Evolutionary conservation across 2,797 vertebrate species (phyloP).

Genomic region (Lates japonicus): DNA sequence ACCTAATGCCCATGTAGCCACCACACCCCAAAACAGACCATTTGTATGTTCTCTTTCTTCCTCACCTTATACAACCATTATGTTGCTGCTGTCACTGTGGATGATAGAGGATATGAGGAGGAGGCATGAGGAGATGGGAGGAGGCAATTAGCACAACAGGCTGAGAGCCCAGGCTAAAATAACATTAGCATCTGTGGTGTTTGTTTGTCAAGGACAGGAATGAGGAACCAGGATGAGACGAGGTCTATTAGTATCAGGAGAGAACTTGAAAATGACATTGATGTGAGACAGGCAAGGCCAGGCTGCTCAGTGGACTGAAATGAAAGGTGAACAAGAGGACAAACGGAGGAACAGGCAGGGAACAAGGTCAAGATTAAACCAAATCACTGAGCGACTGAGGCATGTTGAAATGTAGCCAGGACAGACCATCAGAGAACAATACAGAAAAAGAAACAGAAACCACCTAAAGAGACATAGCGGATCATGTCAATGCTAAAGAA

Average conservation of each 20-base stretch:
- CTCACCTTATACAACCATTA: slow-evolving; percentile 19
- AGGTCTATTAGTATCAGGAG: neutral
- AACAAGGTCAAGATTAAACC: slow-evolving; percentile 63
- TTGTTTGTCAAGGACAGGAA: slow-evolving; percentile 10
- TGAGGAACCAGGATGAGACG: slow-evolving; percentile 2
- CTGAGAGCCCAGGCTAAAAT: slow-evolving; percentile 46
- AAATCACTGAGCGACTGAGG: slow-evolving; percentile 61
- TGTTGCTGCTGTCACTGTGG: slow-evolving; percentile 37
- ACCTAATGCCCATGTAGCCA: too few species aligned
- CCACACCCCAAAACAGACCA: slow-evolving; percentile 21
- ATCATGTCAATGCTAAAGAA: neutral
- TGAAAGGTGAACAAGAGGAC: neutral
- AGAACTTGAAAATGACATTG: slow-evolving; percentile 19
- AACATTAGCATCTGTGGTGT: slow-evolving; percentile 25
- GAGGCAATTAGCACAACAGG: too few species aligned
- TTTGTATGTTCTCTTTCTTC: slow-evolving; percentile 35
- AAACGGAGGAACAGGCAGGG: slow-evolving; percentile 27
- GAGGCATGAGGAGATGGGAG: slow-evolving; percentile 12
- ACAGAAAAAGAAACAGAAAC: slow-evolving; percentile 38
- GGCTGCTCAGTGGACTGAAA: slow-evolving; percentile 17
- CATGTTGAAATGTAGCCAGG: slow-evolving; percentile 61
- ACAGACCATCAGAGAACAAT: slow-evolving; percentile 45
- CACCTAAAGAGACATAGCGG: slow-evolving; percentile 48
- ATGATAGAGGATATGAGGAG: slow-evolving; percentile 5
- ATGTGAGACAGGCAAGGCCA: slow-evolving; percentile 31